Evolutionary conservation across 2,113 vertebrate species (phyloP), one percentile per base, ranked within the genome.

Genomic region (Corvus hawaiiensis): DNA sequence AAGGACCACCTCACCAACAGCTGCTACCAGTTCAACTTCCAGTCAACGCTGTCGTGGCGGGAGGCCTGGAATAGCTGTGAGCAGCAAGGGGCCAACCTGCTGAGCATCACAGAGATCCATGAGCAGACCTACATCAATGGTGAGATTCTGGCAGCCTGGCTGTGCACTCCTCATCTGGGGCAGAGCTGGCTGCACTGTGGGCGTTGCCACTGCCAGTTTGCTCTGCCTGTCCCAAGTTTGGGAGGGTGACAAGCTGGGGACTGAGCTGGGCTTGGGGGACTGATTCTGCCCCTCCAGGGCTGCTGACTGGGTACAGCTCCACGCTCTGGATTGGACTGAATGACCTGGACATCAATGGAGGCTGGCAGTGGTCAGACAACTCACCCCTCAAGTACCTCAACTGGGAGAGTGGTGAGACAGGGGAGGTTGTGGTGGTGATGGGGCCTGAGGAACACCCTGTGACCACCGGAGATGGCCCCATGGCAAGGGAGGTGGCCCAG

Each of bases 21-120:
- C 97, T 99, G 99, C 97, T 99, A 99, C 98, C 99, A 99, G 98
- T 99, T 99, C 96, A 99, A 99, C 97, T 99, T 99, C 97, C 99
- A 99, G 98, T 98, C 99, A 0, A 99, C 99, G 0, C 96, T 99
- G 96, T 99, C 99, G 0, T 99, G 99, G 99, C 98, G 97, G 33
- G 99, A 99, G 94, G 99, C 99, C 41, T 98, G 98, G 96, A 98
- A 98, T 97, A 99, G 99, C 88, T 99, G 99, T 21, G 98, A 99
- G 95, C 99, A 99, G 97, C 99, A 99, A 96, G 99, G 98, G 16
- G 98, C 99, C 2, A 98, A 99, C 87, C 98, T 99, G 94, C 98
- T 99, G 21, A 99, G 99, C 97, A 98, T 99, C 98, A 99, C 98
- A 0, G 99, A 99, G 97, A 98, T 99, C 93, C 98, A 99, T 0